Evolutionary conservation across 1,140 invertebrate genomes (phyloP), one percentile per base, ranked within the genome.

Genomic region (Drosophila arizonae): DNA sequence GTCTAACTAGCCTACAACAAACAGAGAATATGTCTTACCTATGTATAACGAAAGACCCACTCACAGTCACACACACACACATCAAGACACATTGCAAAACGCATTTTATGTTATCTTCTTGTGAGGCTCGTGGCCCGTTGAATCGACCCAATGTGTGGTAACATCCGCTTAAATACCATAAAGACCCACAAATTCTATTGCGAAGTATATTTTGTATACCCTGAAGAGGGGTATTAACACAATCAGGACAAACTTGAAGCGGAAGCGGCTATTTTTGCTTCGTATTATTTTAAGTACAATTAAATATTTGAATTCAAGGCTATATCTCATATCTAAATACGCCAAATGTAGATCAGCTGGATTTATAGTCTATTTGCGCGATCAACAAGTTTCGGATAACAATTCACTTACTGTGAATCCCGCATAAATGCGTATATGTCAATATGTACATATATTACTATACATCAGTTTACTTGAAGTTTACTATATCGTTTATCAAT

Each of bases 41-140:
- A 33, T n/a, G n/a, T n/a, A n/a, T 61, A 48, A 10, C 26, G 36
- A 26, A 57, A 13, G 54, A 39, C 63, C 51, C 33, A 41, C 63
- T 61, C 50, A 50, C n/a, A 54, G 6, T 3, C 48, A 30, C 63
- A 64, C 50, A 45, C 30, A 51, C 13, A 41, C 33, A 63, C 8
- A 15, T 46, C 15, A 10, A 72, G 68, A 43, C 28, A 15, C n/a
- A 65, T 81, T 87, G 82, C 82, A 87, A 87, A 87, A 87, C 84
- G 79, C 84, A 86, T 86, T 79, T 76, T 69, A 33, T 75, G 54
- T 87, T 86, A 86, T 86, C 82, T 72, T 24, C 10, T 39, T 39
- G 33, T 13, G 36, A 50, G 6, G 51, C 54, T 26, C 54, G 64
- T 48, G 17, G 26, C 21, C 13, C 21, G 4, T 5, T 55, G 15